These are phyloP conservation scores for Bagarius yarrelli DNA, from an alignment of 2,113 vertebrate genomes.

Conservation along the genomic window DNA sequence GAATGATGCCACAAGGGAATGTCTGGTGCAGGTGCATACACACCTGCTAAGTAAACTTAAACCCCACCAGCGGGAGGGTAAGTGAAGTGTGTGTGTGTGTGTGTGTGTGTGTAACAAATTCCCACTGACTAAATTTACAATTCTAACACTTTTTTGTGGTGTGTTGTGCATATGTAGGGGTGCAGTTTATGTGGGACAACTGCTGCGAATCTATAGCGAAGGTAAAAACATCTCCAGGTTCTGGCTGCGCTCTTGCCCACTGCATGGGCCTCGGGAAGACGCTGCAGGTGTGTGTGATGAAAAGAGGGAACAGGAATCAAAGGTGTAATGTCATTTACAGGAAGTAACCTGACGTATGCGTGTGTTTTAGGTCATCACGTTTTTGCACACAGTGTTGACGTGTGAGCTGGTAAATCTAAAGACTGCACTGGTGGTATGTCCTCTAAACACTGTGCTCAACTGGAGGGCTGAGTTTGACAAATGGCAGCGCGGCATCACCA, in stretches of 20 bases:
- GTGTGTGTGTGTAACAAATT: background rate
- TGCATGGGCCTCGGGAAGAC: conserved; percentile 98
- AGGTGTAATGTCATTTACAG: background rate
- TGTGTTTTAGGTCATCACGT: conserved; percentile 87
- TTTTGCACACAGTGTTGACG: conserved; percentile 88
- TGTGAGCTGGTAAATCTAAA: conserved; percentile 81
- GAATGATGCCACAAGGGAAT: conserved; percentile 85
- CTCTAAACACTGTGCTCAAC: conserved; percentile 94
- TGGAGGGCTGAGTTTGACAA: conserved; percentile 94
- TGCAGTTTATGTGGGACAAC: conserved; percentile 97
- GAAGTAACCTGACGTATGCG: conserved; percentile 1
- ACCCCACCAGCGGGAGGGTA: conserved; percentile 90
- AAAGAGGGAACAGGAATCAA: background rate
- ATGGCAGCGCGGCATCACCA: conserved; percentile 84
- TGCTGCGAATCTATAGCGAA: conserved; percentile 95
- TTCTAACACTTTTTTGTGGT: background rate
- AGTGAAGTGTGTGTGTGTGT: conserved; percentile 49
- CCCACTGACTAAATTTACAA: background rate
- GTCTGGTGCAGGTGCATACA: conserved; percentile 88
- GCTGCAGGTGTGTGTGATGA: conserved; percentile 76
- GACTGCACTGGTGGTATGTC: conserved; percentile 91
- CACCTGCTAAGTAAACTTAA: conserved; percentile 89
- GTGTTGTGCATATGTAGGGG: conserved; percentile 71
- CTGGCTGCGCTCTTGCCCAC: conserved; percentile 94
- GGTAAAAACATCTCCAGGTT: conserved; percentile 84